Evolutionary conservation across 2,888 invertebrate species (phyloP).

Genomic region (Gari tellinella): DNA sequence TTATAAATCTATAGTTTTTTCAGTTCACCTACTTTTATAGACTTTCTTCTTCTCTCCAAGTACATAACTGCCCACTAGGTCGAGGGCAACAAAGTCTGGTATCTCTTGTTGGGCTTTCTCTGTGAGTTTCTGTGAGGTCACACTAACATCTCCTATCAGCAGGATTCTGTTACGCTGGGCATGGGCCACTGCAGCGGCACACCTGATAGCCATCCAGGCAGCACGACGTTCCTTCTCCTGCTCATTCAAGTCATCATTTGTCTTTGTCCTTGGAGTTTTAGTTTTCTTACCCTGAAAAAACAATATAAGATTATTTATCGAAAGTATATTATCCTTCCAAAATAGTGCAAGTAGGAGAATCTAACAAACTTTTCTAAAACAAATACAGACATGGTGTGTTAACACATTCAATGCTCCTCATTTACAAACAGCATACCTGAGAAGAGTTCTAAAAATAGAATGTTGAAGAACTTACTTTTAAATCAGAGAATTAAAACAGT

Average conservation of each 20-base stretch:
- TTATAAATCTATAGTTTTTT: too few species aligned
- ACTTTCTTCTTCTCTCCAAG: slow-evolving; percentile 82
- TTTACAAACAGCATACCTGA: too few species aligned
- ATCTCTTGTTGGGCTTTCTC: slow-evolving; percentile 67
- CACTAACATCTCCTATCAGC: slow-evolving; percentile 75
- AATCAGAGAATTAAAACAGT: too few species aligned
- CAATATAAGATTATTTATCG: too few species aligned
- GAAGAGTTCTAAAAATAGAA: too few species aligned
- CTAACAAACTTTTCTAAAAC: too few species aligned
- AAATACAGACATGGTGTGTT: too few species aligned
- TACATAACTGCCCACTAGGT: slow-evolving; percentile 80
- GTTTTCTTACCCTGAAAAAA: slow-evolving; percentile 65
- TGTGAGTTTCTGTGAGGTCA: slow-evolving; percentile 71
- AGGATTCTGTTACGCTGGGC: slow-evolving; percentile 75
- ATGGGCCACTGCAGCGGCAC: slow-evolving; percentile 78
- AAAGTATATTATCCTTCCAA: too few species aligned
- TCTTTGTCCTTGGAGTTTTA: slow-evolving; percentile 31
- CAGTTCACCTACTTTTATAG: slow-evolving; percentile 77
- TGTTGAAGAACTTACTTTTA: too few species aligned
- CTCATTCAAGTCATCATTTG: slow-evolving; percentile 70
- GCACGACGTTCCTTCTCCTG: slow-evolving; percentile 75
- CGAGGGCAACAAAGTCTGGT: slow-evolving; percentile 81
- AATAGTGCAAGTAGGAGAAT: too few species aligned
- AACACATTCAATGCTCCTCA: too few species aligned
- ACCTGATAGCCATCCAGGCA: slow-evolving; percentile 81